These are phyloP conservation scores for Rhagium mordax DNA, from an alignment of 2,888 invertebrate genomes.

Conservation along the genomic window DNA sequence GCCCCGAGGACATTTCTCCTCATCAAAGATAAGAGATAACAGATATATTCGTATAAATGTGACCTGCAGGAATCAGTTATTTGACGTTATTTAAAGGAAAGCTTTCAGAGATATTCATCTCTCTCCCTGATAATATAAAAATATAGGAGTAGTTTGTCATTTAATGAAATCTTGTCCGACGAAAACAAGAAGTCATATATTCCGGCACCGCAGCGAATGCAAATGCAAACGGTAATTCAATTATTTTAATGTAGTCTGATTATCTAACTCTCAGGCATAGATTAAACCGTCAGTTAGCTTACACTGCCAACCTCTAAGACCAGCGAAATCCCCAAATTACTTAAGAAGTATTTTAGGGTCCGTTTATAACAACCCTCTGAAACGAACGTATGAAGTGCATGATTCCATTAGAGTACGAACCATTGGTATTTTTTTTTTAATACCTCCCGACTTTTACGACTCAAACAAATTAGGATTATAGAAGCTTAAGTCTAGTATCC, in stretches of 20 bases:
- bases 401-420: conserved; percentile 13
- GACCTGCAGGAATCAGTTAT: conserved; percentile 1
- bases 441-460: conserved; percentile 13
- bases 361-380: conserved; percentile 8
- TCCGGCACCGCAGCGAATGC: background rate
- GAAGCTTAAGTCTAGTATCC: background rate
- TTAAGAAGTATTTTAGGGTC: conserved; percentile 13
- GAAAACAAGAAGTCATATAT: background rate
- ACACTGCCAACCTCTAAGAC: conserved; percentile 10
- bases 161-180: background rate
- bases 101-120: conserved; percentile 13
- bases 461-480: conserved; percentile 5
- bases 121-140: conserved; percentile 9
- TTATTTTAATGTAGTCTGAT: conserved; percentile 24
- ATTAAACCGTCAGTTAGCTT: conserved; percentile 11
- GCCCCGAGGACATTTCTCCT: conserved; percentile 9
- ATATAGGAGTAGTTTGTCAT: background rate
- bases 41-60: conserved; percentile 10
- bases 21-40: conserved; percentile 21
- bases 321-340: conserved; percentile 11
- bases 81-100: conserved; percentile 16
- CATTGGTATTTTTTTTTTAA: conserved; percentile 5
- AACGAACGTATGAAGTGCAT: conserved; percentile 22
- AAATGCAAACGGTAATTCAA: conserved; percentile 3
- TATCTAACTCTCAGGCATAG: conserved; percentile 18